phyloP scores from a whole-genome alignment of 2,888 invertebrate genomes.

The Acanthopleura granulata region DNA sequence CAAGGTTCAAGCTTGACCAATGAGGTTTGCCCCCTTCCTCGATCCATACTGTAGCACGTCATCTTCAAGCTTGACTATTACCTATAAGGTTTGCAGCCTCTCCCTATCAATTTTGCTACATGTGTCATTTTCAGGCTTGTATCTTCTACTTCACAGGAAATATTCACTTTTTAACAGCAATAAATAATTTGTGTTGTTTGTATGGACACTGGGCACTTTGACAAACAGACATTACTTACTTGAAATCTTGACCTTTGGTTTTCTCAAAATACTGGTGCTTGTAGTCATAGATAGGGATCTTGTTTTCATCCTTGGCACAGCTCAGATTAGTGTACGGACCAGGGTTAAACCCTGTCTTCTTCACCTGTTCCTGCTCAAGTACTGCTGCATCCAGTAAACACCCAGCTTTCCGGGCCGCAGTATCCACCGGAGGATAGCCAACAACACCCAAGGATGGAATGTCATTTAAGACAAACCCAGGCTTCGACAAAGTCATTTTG shows the following conservation, averaged over 20 bases:
- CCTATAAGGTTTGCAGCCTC: no score
- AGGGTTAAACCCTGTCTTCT: constrained; percentile 51
- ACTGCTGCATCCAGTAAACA: constrained; percentile 46
- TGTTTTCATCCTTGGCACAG: constrained; percentile 54
- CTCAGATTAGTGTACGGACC: constrained; percentile 50
- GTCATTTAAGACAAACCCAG: constrained; percentile 43
- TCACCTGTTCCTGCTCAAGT: constrained; percentile 40
- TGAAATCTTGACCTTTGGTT: constrained; percentile 58
- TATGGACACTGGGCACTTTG: no score
- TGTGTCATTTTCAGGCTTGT: no score
- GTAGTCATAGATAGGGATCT: constrained; percentile 54
- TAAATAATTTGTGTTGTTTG: no score
- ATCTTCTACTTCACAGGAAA: no score
- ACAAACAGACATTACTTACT: constrained; percentile 40
- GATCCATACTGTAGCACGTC: no score
- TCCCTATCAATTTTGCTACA: no score
- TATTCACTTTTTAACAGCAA: no score
- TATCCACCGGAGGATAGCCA: constrained; percentile 61
- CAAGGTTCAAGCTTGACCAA: no score
- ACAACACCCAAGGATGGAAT: constrained; percentile 64
- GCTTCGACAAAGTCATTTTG: constrained; percentile 45
- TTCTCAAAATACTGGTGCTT: constrained; percentile 45
- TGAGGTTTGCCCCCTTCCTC: no score
- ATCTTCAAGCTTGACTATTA: no score
- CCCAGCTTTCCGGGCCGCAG: constrained; percentile 48